phyloP scores from a whole-genome alignment of 2,797 vertebrate genomes.

The Falco berigora region DNA sequence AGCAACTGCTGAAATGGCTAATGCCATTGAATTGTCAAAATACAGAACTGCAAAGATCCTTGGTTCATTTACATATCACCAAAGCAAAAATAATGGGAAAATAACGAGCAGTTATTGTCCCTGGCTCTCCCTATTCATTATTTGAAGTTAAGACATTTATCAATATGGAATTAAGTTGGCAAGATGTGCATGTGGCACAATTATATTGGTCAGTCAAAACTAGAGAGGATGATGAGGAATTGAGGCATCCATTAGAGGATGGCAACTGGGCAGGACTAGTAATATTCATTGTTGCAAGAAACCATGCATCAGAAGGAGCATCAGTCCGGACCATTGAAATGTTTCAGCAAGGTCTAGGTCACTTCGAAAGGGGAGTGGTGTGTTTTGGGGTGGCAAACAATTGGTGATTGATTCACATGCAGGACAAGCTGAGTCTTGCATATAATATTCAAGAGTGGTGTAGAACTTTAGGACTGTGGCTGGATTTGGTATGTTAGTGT shows the following conservation, averaged over 20 bases:
- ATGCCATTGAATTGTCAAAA: conserved; percentile 66
- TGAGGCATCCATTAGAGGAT: not conserved
- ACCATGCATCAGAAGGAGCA: not conserved
- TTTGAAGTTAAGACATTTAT: conserved; percentile 51
- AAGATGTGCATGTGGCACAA: not conserved
- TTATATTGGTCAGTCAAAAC: not conserved
- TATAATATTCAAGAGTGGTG: accelerated
- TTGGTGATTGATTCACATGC: accelerated
- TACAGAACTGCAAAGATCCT: conserved; percentile 51
- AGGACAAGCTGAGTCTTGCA: too few species aligned
- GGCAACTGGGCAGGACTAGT: not conserved
- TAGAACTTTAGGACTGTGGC: accelerated
- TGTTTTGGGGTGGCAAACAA: not conserved
- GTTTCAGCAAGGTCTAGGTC: not conserved
- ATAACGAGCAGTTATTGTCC: conserved; percentile 61
- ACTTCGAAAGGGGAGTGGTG: accelerated
- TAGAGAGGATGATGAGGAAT: not conserved
- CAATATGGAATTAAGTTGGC: conserved; percentile 18
- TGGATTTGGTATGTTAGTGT: not conserved
- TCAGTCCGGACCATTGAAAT: not conserved
- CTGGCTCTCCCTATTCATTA: conserved; percentile 31
- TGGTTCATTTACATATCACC: conserved; percentile 58
- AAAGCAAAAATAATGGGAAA: conserved; percentile 67
- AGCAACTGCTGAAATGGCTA: conserved; percentile 60
- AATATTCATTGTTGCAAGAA: not conserved